Percentiles rank a stretch among this genome's conserved stretches.
phyloP scores from a whole-genome alignment of 2,113 vertebrate species.

The Campylomormyrus tamandua region DNA sequence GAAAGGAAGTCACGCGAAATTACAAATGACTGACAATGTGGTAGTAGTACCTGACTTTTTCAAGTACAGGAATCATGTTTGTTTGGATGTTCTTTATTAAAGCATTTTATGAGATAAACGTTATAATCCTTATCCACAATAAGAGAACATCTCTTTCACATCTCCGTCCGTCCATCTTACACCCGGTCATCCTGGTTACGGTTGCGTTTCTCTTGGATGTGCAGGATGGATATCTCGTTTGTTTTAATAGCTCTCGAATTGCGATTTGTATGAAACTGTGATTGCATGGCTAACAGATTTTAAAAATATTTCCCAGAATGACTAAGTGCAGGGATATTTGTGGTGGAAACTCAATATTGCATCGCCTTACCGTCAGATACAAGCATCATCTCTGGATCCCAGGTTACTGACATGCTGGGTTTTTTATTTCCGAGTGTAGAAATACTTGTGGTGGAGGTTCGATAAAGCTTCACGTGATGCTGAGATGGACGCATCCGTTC shows the following conservation, averaged over 20 bases:
- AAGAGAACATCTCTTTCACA: not conserved
- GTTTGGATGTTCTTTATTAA: not conserved
- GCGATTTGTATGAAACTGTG: not conserved
- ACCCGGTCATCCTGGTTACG: not conserved
- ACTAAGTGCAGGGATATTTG: not conserved
- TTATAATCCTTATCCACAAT: not conserved
- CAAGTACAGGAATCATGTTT: not conserved
- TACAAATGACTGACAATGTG: not conserved
- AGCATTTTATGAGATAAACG: not conserved
- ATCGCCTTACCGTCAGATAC: not conserved
- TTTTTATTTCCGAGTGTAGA: not conserved
- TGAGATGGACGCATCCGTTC: not conserved
- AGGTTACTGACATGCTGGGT: not conserved
- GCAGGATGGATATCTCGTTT: not conserved
- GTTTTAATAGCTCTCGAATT: not conserved
- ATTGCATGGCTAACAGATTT: not conserved
- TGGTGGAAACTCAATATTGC: not conserved
- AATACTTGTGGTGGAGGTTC: not conserved
- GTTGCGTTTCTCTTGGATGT: not conserved
- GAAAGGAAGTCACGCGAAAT: not conserved
- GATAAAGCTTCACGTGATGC: not conserved
- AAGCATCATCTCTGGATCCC: not conserved
- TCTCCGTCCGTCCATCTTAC: not conserved
- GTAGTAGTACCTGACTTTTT: not conserved
- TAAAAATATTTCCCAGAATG: not conserved